These are phyloP conservation scores for Melanostoma scalare DNA, from an alignment of 2,888 invertebrate genomes.

Conservation along the genomic window DNA sequence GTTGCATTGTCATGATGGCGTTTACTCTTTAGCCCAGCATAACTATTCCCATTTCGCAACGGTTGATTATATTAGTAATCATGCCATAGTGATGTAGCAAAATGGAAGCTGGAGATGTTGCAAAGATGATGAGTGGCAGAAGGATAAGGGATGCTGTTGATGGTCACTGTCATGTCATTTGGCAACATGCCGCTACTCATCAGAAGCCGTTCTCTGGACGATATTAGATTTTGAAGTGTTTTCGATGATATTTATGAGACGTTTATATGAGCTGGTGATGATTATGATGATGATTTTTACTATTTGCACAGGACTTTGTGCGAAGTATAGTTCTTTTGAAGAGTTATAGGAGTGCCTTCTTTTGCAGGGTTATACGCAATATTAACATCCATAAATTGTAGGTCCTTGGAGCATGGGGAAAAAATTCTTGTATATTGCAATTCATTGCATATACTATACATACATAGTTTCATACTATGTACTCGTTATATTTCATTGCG, in stretches of 20 bases:
- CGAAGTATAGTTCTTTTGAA: conserved; percentile 24
- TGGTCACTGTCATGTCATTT: conserved; percentile 55
- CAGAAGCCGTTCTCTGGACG: conserved; percentile 29
- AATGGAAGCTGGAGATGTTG: conserved; percentile 13
- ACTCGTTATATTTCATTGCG: no score
- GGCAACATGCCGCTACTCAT: conserved; percentile 60
- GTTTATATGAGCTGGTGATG: conserved; percentile 72
- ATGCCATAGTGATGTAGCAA: conserved; percentile 55
- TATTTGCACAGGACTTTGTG: conserved; percentile 38
- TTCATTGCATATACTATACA: no score
- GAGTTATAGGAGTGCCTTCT: not conserved
- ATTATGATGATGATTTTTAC: conserved; percentile 58
- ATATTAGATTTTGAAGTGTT: conserved; percentile 72
- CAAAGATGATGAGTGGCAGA: conserved; percentile 31
- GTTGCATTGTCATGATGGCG: conserved; percentile 53
- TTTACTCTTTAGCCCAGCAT: conserved; percentile 25
- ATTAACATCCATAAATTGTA: conserved; percentile 69
- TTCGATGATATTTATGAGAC: conserved; percentile 72
- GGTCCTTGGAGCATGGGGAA: not conserved
- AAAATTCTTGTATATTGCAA: not conserved
- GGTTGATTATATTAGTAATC: conserved; percentile 62
- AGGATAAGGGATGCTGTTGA: conserved; percentile 35
- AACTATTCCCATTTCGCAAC: conserved; percentile 67
- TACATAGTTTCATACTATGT: no score
- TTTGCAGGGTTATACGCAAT: conserved; percentile 41